Percentiles rank a stretch among this genome's conserved stretches.
phyloP scores from a whole-genome alignment of 2,113 vertebrate genomes.

The Grallaria varia region DNA sequence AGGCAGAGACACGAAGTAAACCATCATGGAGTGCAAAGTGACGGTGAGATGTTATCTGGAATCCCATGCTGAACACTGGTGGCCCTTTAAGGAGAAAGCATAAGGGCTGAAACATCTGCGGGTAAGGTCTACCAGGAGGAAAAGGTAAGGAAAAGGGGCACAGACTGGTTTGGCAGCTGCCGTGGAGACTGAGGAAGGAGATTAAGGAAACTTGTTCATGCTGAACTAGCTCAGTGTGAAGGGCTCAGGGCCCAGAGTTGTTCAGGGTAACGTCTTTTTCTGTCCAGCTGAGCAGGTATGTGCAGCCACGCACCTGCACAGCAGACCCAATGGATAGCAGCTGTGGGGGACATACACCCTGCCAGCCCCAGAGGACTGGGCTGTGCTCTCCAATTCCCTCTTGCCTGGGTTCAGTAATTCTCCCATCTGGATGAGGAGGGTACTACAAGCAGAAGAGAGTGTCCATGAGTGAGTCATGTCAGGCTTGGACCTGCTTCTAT shows the following conservation, averaged over 20 bases:
- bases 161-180: background rate
- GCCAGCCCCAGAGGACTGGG: too few relatives aligned
- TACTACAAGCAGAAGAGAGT: background rate
- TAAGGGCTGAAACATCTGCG: background rate
- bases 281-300: background rate
- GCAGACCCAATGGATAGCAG: background rate
- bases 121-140: background rate
- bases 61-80: background rate
- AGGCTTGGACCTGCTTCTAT: background rate
- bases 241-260: too few relatives aligned
- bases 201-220: background rate
- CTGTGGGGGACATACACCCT: too few relatives aligned
- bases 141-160: background rate
- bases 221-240: background rate
- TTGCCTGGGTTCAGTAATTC: background rate
- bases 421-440: background rate
- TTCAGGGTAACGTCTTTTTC: background rate
- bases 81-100: background rate
- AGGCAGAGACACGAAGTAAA: background rate
- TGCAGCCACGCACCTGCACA: rapidly evolving
- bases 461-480: background rate
- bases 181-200: background rate
- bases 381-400: background rate
- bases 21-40: background rate
- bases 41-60: background rate